These are phyloP conservation scores for Loxodonta africana DNA, from an alignment of 2,113 vertebrate genomes.

Conservation along the genomic window DNA sequence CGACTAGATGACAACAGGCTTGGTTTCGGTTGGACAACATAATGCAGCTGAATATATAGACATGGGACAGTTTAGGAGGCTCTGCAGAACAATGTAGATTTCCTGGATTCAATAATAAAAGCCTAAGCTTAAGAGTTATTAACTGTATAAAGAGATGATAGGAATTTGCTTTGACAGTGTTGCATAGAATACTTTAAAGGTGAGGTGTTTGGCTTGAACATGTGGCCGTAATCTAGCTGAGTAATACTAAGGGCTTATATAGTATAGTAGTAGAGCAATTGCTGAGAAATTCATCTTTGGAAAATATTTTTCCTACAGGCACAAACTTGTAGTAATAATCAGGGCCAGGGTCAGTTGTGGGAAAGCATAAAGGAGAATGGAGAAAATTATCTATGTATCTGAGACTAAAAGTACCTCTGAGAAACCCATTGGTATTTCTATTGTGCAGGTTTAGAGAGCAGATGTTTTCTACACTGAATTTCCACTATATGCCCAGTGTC, in stretches of 20 bases:
- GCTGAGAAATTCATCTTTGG: not conserved
- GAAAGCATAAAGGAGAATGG: not conserved
- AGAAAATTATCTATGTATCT: not conserved
- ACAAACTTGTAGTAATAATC: not conserved
- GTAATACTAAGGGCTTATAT: not conserved
- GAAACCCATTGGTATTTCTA: not conserved
- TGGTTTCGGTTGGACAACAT: no score
- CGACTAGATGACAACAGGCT: no score
- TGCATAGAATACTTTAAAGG: not conserved
- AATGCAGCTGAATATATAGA: not conserved
- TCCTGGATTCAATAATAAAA: not conserved
- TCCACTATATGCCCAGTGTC: fast-evolving
- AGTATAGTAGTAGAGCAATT: not conserved
- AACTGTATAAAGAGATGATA: not conserved
- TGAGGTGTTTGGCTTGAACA: no score
- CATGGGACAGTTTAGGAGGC: not conserved
- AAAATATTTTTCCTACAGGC: not conserved
- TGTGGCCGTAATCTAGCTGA: no score
- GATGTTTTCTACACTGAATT: not conserved
- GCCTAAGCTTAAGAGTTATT: not conserved
- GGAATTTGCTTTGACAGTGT: not conserved
- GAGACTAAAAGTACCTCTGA: not conserved
- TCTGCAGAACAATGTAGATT: not conserved
- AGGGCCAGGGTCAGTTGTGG: not conserved
- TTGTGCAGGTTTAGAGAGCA: not conserved